Base-by-base conservation (phyloP, 1,140 invertebrate species). In the Pogonomyrmex barbatus region DNA sequence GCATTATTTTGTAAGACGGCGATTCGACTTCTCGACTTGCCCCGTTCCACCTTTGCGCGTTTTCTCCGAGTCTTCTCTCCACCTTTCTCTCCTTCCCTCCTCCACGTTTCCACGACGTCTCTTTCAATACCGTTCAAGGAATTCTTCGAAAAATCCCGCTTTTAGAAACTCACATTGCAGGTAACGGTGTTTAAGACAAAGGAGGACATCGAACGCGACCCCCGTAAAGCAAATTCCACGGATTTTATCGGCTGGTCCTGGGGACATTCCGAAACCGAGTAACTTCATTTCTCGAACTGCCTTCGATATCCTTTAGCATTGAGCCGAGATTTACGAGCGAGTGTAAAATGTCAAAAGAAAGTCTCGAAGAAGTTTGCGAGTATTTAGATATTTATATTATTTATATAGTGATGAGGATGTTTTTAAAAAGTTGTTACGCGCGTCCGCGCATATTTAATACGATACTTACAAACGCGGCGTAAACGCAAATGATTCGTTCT, bases 221-320 rank as follows among this genome's bases (percentile, higher is more conserved):
- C 47, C 52, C 39, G 68, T 83, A 73, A 83, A 83, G 65, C 45
- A 83, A 70, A 83, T 83, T 83, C 79, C 79, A 58, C 79, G 70
- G 54, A 83, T 83, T 83, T 83, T 83, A 83, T 83, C 67, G 79
- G 30, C 42, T 68, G 42, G 30, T 58, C n/a, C 79, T 5, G 17
- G 42, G 67, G 67, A 82, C 79, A 83, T 83, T 83, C 79, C 79
- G 54, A 58, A 54, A 83, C 30, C 68, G 54, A 83, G 79, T 83
- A 83, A 82, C 79, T 83, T 83, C 79, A 83, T 83, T 83, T 83
- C 79, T 83, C 54, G 4, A 73, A 83, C 68, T 83, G 52, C 67
- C 42, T 82, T 60, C 79, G 67, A 71, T 24, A 36, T 71, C 30
- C 54, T n/a, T 24, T 54, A 54, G 73, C 73, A 83, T 83, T 70